Conservation (phyloP, 1,140 invertebrate genomes). For the Hylyphantes graminicola region DNA sequence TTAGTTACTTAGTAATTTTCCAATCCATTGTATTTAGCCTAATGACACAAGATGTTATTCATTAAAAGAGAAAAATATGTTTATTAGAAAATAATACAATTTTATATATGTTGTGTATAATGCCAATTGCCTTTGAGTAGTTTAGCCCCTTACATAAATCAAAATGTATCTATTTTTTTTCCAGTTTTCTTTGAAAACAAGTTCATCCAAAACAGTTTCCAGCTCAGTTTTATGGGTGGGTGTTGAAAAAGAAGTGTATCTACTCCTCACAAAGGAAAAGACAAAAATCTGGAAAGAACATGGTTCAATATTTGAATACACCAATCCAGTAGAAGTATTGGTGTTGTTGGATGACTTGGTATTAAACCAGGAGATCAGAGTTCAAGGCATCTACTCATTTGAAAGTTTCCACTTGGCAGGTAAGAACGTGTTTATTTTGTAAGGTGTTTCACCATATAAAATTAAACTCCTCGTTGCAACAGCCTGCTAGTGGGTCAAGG, state of each 20-base stretch:
- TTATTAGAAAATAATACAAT: background rate
- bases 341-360: conserved; percentile 7
- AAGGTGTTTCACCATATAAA: no score
- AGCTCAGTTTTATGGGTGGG: conserved; percentile 5
- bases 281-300: conserved; percentile 6
- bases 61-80: no score
- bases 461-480: no score
- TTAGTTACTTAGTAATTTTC: no score
- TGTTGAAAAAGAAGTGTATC: background rate
- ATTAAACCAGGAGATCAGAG: conserved; percentile 6
- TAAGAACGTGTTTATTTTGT: conserved; percentile 5
- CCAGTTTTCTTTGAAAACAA: conserved; percentile 6
- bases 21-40: no score
- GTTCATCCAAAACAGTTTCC: background rate
- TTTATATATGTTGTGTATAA: background rate
- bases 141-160: background rate
- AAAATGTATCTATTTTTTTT: background rate
- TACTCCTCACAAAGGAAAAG: conserved; percentile 30
- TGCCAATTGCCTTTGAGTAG: background rate
- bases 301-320: background rate
- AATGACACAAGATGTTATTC: no score
- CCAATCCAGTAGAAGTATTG: conserved; percentile 28
- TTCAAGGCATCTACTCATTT: conserved; percentile 26
- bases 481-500: no score
- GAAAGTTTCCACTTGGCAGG: conserved; percentile 20